These are phyloP conservation scores for Drosophila oshimai DNA, from an alignment of 1,140 invertebrate genomes.

Conservation along the genomic window DNA sequence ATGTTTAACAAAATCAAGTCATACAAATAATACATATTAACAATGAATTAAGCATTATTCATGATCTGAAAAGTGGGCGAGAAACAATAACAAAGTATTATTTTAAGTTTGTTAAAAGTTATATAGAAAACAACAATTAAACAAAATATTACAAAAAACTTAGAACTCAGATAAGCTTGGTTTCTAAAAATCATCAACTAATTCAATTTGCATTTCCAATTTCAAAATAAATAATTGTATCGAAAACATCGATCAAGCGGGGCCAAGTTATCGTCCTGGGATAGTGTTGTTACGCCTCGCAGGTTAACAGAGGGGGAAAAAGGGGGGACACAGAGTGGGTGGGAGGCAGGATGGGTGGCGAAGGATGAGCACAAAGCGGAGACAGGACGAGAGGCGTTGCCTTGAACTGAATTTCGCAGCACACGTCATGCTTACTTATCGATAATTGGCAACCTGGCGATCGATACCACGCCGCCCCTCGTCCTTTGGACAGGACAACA, in stretches of 20 bases:
- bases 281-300: background rate
- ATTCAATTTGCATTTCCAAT: background rate
- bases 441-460: slow-evolving; percentile 28
- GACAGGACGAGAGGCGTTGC: slow-evolving; percentile 55
- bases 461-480: slow-evolving; percentile 21
- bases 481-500: background rate
- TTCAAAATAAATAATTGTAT: background rate
- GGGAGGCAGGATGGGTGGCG: background rate
- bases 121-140: too few relatives aligned
- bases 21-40: too few relatives aligned
- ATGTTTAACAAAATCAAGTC: too few relatives aligned
- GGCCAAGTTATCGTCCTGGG: background rate
- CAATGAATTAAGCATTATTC: too few relatives aligned
- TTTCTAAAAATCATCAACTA: too few relatives aligned
- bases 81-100: too few relatives aligned
- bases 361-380: background rate
- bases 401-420: slow-evolving; percentile 64
- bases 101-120: too few relatives aligned
- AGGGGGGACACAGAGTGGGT: background rate
- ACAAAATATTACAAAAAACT: too few relatives aligned
- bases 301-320: background rate
- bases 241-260: background rate
- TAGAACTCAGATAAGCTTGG: too few relatives aligned
- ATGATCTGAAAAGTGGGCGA: too few relatives aligned
- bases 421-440: slow-evolving; percentile 34